Percentiles rank a stretch among this genome's conserved stretches.
phyloP scores from a whole-genome alignment of 2,797 vertebrate species.

The Sandelia bainsii region DNA sequence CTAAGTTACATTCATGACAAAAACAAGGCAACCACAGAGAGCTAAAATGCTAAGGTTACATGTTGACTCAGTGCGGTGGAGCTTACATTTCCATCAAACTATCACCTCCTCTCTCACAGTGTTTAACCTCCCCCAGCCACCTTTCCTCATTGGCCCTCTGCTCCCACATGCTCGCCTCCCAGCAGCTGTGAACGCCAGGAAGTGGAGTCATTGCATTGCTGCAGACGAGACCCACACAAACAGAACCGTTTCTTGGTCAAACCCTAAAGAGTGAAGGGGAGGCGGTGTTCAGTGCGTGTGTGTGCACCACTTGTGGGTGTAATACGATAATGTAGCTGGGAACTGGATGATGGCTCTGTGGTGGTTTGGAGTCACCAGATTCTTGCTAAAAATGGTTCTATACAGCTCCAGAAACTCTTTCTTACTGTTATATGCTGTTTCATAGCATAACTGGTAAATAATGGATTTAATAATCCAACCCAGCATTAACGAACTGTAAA shows the following conservation, averaged over 20 bases:
- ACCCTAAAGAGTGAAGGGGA: constrained; percentile 10
- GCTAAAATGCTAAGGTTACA: constrained; percentile 49
- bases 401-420: constrained; percentile 14
- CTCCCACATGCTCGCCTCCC: not conserved
- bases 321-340: constrained; percentile 15
- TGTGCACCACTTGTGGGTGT: constrained; percentile 14
- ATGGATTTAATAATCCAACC: constrained; percentile 25
- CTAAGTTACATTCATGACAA: constrained; percentile 75
- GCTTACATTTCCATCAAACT: constrained; percentile 23
- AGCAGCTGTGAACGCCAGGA: constrained; percentile 18
- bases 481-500: constrained; percentile 23
- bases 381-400: constrained; percentile 36
- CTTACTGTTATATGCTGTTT: constrained; percentile 10
- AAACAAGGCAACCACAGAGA: constrained; percentile 68
- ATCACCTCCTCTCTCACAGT: constrained; percentile 14
- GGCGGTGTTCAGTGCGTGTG: constrained; percentile 12
- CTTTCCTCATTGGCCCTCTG: constrained; percentile 9
- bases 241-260: constrained; percentile 15
- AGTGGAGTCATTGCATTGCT: constrained; percentile 36
- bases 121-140: not conserved
- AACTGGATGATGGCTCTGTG: constrained; percentile 2
- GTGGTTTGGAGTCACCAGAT: constrained; percentile 28
- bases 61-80: constrained; percentile 31
- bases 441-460: constrained; percentile 26
- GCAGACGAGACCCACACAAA: constrained; percentile 48